Evolutionary conservation across 2,113 vertebrate genomes (phyloP), one percentile per base, ranked within the genome.

Genomic region (Felis chaus): DNA sequence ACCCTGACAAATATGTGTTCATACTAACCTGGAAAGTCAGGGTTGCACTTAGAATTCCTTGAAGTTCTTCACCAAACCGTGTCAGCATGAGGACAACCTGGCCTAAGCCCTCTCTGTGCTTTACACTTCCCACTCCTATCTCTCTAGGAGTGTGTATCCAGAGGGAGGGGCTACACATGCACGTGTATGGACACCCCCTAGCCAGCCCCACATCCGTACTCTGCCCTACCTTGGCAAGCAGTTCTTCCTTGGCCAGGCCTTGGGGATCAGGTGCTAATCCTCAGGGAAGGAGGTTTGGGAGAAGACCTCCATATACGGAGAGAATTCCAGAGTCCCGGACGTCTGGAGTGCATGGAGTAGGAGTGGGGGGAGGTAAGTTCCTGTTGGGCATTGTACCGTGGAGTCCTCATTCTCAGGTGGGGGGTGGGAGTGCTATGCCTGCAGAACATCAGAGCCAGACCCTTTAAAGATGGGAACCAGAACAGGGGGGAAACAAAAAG

Each of bases 81-180:
- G 19, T 25, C 3, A 1, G 5, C 3, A 0, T 14, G 27, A 15
- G 63, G 7, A 6, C 5, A 23, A 33, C 23, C 18, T 1, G 0
- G 29, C 33, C 31, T 18, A 19, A 82, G 29, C 61, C 31, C 14
- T 15, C 3, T 12, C 16, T 10, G 23, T 7, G n/a, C 25, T 82
- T 78, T 80, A 50, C 45, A 65, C 29, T 61, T 83, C 33, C 18
- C 19, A 81, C 4, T 33, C 29, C 14, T 21, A 19, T 8, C 63
- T 15, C 48, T 69, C 55, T 78, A 68, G 29, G 33, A 18, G 25
- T 25, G 25, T 66, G 33, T 18, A 9, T 14, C 73, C 19, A 15
- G 2, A 33, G 15, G 7, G 29, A 86, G 68, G 21, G 50, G 39
- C n/a, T 4, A 2, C 57, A 41, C 16, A 3, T 71, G 25, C 6